phyloP scores from a whole-genome alignment of 2,888 invertebrate genomes.

The Coelopa pilipes region DNA sequence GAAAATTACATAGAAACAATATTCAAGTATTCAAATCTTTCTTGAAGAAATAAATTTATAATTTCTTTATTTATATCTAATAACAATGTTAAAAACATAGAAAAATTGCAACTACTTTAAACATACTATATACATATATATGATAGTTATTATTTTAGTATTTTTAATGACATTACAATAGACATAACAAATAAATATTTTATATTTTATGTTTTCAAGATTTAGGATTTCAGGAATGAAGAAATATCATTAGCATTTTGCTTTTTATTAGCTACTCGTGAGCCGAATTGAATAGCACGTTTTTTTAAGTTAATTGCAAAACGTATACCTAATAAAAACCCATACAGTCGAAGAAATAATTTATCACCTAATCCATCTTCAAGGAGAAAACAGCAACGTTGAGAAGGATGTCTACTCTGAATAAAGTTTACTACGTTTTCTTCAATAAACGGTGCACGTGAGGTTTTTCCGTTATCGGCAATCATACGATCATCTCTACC shows the following conservation, averaged over 20 bases:
- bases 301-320: conserved; percentile 81
- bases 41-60: too few relatives aligned
- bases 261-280: conserved; percentile 89
- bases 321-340: conserved; percentile 74
- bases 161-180: too few relatives aligned
- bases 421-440: conserved; percentile 77
- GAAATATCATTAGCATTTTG: conserved; percentile 88
- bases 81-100: too few relatives aligned
- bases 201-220: too few relatives aligned
- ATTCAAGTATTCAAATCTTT: too few relatives aligned
- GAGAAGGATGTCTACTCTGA: conserved; percentile 73
- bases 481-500: conserved; percentile 95
- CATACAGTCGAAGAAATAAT: conserved; percentile 81
- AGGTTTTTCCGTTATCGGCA: conserved; percentile 86
- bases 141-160: too few relatives aligned
- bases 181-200: too few relatives aligned
- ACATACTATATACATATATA: too few relatives aligned
- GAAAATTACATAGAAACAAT: too few relatives aligned
- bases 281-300: conserved; percentile 97
- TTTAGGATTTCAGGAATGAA: conserved; percentile 40
- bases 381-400: conserved; percentile 66
- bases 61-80: too few relatives aligned
- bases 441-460: conserved; percentile 83
- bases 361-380: conserved; percentile 93
- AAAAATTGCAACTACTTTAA: too few relatives aligned